Base-by-base conservation (phyloP, 2,888 invertebrate species). In the Palloptera scutellata region DNA sequence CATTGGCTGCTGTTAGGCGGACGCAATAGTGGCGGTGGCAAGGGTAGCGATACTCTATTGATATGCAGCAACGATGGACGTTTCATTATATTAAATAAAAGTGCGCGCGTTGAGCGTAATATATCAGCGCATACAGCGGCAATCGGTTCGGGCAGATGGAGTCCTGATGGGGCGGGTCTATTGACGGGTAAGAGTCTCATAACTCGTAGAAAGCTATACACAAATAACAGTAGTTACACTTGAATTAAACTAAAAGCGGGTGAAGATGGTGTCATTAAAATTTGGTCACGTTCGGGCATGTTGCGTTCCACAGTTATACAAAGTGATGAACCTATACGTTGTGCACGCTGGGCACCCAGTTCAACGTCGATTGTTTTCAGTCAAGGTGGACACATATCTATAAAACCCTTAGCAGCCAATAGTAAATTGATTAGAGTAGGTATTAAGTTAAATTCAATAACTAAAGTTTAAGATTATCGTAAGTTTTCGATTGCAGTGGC, bases 211-310 rank as follows among this genome's bases (percentile, higher is more conserved):
- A 9, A 5, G 20, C 40, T 9, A 55, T 6, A 59, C 15, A 15
- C 40, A 41, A 13, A 8, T 59, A 43, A 45, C 13, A 15, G 4
- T 52, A 17, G 11, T 48, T 60, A 10, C 12, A 17, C 53, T n/a
- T 40, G 9, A 15, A 13, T 20, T 52, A 53, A 3, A 43, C 17
- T 11, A 12, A 6, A n/a, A 92, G 97, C 93, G 71, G 98, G 98
- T 0, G 98, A 99, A 87, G 99, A 99, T 86, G 99, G 98, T 1
- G 89, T 91, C 66, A 91, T 98, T 1, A 98, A 98, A 86, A 92
- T 98, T 69, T 99, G 98, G 98, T 98, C 98, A 0, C 88, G 97
- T 57, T 95, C 94, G 78, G 98, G 98, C 13, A 92, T 96, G 88
- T 87, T 99, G 13, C 89, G 99, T 1, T 96, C 97, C 0, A 93